phyloP scores from a whole-genome alignment of 2,113 vertebrate genomes.

The Leptosomus discolor region DNA sequence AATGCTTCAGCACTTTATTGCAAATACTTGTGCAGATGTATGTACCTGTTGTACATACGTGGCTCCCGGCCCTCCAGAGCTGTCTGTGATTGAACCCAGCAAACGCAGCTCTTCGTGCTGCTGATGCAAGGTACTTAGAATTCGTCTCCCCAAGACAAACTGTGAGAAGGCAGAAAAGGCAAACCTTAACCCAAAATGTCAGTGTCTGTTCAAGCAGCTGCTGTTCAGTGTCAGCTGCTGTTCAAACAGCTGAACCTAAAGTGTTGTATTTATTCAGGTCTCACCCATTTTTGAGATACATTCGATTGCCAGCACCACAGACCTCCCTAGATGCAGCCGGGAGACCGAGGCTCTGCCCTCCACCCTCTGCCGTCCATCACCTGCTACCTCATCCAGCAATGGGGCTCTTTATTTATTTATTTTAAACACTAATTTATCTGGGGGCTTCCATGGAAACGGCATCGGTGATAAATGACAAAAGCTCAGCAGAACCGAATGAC shows the following conservation, averaged over 20 bases:
- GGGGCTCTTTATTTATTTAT: background rate
- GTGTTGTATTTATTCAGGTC: background rate
- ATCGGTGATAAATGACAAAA: background rate
- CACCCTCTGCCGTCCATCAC: background rate
- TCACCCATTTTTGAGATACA: fast-evolving
- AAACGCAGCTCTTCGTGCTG: background rate
- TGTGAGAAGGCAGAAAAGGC: background rate
- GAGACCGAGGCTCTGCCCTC: background rate
- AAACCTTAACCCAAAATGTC: background rate
- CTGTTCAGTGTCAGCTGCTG: too few relatives aligned
- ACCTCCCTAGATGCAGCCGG: background rate
- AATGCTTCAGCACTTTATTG: background rate
- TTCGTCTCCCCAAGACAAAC: background rate
- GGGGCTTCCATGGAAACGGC: background rate
- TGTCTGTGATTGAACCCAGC: background rate
- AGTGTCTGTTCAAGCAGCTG: background rate
- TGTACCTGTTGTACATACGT: fast-evolving
- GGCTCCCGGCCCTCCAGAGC: background rate
- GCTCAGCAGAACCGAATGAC: background rate
- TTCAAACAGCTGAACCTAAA: background rate
- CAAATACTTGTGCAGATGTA: background rate
- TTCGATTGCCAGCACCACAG: background rate
- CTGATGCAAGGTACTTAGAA: fast-evolving
- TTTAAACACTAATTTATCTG: background rate
- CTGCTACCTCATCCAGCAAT: background rate